phyloP scores from a whole-genome alignment of 2,888 invertebrate genomes.

The Hydraecia micacea region DNA sequence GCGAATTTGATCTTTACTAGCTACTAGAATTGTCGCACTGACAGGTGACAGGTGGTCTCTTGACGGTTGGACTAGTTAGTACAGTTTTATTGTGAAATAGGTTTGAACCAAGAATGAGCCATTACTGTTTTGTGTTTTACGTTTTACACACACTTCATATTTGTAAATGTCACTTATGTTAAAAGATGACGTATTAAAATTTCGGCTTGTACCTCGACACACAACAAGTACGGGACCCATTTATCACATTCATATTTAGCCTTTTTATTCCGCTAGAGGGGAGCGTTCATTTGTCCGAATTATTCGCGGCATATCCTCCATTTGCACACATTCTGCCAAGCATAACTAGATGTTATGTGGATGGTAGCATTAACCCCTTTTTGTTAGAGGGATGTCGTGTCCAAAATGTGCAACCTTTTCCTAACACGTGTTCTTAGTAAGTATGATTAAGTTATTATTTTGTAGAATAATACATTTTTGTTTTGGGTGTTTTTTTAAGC shows the following conservation, averaged over 20 bases:
- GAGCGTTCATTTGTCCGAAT: slow-evolving; percentile 66
- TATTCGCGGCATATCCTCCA: slow-evolving; percentile 60
- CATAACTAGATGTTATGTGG: slow-evolving; percentile 56
- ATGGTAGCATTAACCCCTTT: slow-evolving; percentile 50
- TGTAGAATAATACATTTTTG: background rate
- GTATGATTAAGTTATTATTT: slow-evolving; percentile 1
- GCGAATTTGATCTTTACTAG: background rate
- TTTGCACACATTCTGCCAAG: slow-evolving; percentile 53
- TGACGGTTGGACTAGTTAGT: no score
- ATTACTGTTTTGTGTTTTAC: background rate
- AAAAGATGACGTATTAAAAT: background rate
- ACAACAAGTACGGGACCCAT: slow-evolving; percentile 29
- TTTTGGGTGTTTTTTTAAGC: background rate
- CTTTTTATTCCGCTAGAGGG: slow-evolving; percentile 55
- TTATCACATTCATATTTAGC: slow-evolving; percentile 47
- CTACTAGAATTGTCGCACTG: background rate
- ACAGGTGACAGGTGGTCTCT: background rate
- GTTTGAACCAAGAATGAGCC: background rate
- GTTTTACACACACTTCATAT: background rate
- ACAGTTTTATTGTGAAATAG: background rate
- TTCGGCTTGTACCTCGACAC: background rate
- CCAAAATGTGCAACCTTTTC: slow-evolving; percentile 22
- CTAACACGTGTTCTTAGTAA: background rate
- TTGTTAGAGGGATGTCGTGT: slow-evolving; percentile 16
- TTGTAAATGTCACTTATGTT: background rate